Conservation (phyloP, 2,113 vertebrate genomes). For the Elgaria multicarinata region DNA sequence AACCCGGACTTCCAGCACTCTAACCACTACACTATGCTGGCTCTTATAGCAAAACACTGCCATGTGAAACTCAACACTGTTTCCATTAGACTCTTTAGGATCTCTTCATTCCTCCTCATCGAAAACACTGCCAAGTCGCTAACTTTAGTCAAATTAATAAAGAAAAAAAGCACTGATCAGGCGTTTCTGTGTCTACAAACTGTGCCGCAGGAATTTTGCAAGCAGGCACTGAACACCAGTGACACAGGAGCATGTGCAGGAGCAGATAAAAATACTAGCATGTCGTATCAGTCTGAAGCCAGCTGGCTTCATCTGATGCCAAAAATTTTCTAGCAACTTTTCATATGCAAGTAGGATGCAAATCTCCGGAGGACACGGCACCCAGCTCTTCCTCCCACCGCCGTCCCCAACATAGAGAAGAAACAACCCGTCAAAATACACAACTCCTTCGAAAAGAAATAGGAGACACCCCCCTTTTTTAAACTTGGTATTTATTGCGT, state of each 20-base stretch:
- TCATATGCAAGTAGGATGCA: background rate
- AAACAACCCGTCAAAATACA: background rate
- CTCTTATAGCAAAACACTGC: background rate
- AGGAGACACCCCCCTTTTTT: background rate
- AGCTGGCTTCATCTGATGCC: constrained; percentile 16
- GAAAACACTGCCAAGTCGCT: too few relatives aligned
- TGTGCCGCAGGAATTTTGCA: background rate
- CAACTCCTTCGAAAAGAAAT: background rate
- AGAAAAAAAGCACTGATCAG: too few relatives aligned
- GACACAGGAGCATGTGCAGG: constrained; percentile 16
- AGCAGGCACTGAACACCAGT: background rate
- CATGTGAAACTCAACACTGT: background rate
- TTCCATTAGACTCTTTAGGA: background rate
- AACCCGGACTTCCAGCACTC: too few relatives aligned
- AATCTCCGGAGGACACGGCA: background rate
- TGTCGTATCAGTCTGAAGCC: constrained; percentile 26
- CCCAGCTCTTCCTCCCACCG: background rate
- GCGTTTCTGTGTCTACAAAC: background rate
- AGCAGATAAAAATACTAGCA: constrained; percentile 21
- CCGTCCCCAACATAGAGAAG: background rate
- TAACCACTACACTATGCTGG: too few relatives aligned
- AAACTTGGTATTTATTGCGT: background rate
- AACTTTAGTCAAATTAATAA: background rate
- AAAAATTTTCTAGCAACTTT: constrained; percentile 6
- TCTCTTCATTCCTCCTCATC: background rate